Evolutionary conservation across 2,113 vertebrate species (phyloP), one percentile per base, ranked within the genome.

Genomic region (Tonatia bakeri): DNA sequence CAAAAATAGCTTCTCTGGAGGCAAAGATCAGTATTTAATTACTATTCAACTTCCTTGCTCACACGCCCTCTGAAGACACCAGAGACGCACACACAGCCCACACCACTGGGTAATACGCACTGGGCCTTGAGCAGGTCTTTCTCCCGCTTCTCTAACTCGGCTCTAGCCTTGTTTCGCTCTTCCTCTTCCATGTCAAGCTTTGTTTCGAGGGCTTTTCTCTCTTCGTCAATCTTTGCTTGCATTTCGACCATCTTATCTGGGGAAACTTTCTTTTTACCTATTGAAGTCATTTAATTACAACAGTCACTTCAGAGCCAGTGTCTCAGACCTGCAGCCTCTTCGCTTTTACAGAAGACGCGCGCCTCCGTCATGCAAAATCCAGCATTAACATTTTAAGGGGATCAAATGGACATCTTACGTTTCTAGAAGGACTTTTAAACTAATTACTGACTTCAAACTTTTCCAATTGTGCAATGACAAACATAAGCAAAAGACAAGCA

Each of bases 111-210:
- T 47, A 54, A n/a, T 73, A 99, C 99, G 99, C 86, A 99, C 99
- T 99, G 99, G 87, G 99, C 99, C 98, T 99, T 99, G 6, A 99
- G 99, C 50, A 99, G 99, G 93, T 99, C 99, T 94, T 99, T 99
- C 96, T 99, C 99, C 91, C 99, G 99, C 96, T 99, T 99, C 98
- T 99, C 99, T 91, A 99, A 98, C 95, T 99, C 99, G 59, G 99
- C 99, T 96, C 99, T 99, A 24, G 99, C 99, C 98, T 99, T 99
- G 98, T 99, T 99, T 97, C 99, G 98, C 98, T 99, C 99, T 97
- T 99, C 99, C 96, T 99, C 99, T 96, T 99, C 99, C 99, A 99
- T 99, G 97, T 99, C 99, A 85, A 99, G 99, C 94, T 99, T 99
- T 87, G 99, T 99, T 98, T 99, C 99, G 97, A 99, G 98, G 26